Evolutionary conservation across 2,113 vertebrate species (phyloP).

Genomic region (Rhagologus leucostigma): DNA sequence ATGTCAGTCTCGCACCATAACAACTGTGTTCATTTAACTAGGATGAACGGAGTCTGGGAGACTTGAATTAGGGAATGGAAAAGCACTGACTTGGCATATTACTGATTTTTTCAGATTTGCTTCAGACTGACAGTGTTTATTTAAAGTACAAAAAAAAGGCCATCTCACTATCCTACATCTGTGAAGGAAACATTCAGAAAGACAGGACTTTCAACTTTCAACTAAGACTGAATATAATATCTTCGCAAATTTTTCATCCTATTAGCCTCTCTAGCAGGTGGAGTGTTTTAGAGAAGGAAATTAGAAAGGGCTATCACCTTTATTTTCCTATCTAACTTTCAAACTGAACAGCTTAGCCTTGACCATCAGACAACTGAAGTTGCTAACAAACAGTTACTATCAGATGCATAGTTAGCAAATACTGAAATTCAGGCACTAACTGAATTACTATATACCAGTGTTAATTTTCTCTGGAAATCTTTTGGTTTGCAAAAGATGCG

Average conservation of each 20-base stretch:
- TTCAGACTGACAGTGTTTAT: not conserved
- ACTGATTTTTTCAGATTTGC: not conserved
- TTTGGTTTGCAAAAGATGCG: not conserved
- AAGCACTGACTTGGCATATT: not conserved
- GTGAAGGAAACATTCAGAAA: not conserved
- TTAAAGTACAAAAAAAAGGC: not conserved
- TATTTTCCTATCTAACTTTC: not conserved
- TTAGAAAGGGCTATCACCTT: not conserved
- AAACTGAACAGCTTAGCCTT: not conserved
- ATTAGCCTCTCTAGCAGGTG: not conserved
- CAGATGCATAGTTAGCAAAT: not conserved
- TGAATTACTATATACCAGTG: not conserved
- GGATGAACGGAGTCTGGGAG: not conserved
- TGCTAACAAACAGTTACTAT: not conserved
- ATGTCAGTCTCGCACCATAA: not conserved
- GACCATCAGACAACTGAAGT: not conserved
- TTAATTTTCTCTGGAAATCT: not conserved
- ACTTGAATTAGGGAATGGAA: not conserved
- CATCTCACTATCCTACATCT: not conserved
- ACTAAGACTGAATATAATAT: not conserved
- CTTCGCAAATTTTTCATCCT: not conserved
- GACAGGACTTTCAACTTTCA: not conserved
- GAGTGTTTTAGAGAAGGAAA: not conserved
- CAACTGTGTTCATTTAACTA: fast-evolving
- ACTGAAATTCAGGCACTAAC: not conserved